These are phyloP conservation scores for Steatornis caripensis DNA, from an alignment of 2,113 vertebrate genomes.

Conservation along the genomic window DNA sequence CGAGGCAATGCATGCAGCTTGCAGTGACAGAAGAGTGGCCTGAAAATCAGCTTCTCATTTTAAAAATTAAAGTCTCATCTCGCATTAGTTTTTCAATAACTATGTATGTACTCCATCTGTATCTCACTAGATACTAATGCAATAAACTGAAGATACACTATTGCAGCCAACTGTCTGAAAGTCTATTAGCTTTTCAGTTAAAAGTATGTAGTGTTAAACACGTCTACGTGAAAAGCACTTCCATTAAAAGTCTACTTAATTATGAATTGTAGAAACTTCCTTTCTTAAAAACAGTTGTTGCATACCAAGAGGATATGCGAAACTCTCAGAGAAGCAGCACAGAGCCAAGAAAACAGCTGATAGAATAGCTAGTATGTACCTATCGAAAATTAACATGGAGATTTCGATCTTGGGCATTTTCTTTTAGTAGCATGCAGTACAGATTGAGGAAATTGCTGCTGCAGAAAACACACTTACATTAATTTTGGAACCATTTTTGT, in stretches of 20 bases:
- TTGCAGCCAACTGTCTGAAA: background rate
- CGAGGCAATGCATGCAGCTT: background rate
- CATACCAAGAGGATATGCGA: background rate
- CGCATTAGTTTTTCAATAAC: background rate
- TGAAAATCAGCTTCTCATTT: background rate
- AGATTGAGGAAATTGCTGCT: background rate
- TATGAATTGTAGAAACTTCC: background rate
- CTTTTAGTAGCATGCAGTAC: background rate
- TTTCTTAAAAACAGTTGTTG: background rate
- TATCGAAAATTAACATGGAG: fast-evolving
- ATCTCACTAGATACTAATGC: no score
- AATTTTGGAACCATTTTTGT: background rate
- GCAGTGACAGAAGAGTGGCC: fast-evolving
- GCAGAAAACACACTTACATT: background rate
- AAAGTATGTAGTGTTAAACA: background rate
- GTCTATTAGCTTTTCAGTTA: background rate
- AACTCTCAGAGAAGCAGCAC: background rate
- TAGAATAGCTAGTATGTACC: background rate
- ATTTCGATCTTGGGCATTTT: background rate
- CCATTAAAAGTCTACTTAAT: background rate
- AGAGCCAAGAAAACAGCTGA: background rate
- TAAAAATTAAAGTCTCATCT: background rate
- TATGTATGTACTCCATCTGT: background rate
- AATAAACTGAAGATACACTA: background rate
- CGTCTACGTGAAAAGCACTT: background rate